Percentiles rank a stretch among this genome's conserved stretches.
These are phyloP conservation scores for Abrostola tripartita DNA, from an alignment of 2,888 invertebrate genomes.

Conservation along the genomic window DNA sequence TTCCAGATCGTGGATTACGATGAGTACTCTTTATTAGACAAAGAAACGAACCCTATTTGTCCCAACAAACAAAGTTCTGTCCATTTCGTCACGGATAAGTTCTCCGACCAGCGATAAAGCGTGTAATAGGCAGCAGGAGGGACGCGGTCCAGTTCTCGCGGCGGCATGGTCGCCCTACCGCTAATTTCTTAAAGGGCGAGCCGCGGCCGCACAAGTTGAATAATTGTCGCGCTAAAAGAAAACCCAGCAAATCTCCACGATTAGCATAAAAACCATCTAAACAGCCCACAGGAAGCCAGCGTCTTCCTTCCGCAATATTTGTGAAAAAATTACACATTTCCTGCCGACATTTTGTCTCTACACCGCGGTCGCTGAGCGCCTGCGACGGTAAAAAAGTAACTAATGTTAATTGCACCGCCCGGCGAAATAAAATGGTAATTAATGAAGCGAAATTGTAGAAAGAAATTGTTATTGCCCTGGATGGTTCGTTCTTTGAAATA, in stretches of 20 bases:
- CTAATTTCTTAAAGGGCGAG: conserved; percentile 78
- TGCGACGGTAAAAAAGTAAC: conserved; percentile 75
- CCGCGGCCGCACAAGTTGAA: conserved; percentile 74
- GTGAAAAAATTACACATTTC: conserved; percentile 86
- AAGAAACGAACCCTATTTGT: conserved; percentile 8
- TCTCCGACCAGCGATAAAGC: conserved; percentile 25
- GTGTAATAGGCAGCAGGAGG: conserved; percentile 19
- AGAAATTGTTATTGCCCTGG: conserved; percentile 72
- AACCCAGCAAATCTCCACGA: conserved; percentile 83
- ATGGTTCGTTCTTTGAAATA: conserved; percentile 55
- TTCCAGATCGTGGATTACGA: background rate
- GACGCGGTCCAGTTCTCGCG: conserved; percentile 16
- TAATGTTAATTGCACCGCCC: conserved; percentile 81
- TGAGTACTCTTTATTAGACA: background rate
- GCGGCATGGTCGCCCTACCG: conserved; percentile 55
- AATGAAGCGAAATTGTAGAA: conserved; percentile 77
- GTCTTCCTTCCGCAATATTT: conserved; percentile 87
- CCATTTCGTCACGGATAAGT: conserved; percentile 23
- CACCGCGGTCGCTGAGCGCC: conserved; percentile 67
- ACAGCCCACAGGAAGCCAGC: conserved; percentile 82
- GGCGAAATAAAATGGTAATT: conserved; percentile 80
- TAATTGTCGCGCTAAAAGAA: conserved; percentile 84
- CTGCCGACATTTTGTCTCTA: conserved; percentile 82
- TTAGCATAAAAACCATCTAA: conserved; percentile 88
- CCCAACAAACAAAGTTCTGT: conserved; percentile 21